These are phyloP conservation scores for Coregonus suidteri DNA, from an alignment of 2,797 vertebrate species.

Conservation along the genomic window DNA sequence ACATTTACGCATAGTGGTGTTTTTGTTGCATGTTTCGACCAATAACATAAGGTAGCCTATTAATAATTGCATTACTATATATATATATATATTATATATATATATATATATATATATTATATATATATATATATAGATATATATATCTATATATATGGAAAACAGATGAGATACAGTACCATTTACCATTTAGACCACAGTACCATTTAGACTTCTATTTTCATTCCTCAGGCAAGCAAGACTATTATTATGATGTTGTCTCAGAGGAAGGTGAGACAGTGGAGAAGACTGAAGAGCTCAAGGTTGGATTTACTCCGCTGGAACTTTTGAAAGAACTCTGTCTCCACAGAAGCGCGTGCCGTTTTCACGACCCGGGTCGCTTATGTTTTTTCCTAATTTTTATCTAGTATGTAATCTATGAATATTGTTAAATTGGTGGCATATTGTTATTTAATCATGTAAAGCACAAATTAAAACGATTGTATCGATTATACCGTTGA, in stretches of 20 bases:
- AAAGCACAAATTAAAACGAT: conserved; percentile 21
- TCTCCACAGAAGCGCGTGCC: neutral
- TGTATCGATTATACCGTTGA: neutral
- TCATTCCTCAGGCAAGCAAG: conserved; percentile 55
- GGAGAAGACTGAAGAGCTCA: conserved; percentile 37
- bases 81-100: neutral
- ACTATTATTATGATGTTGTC: conserved; percentile 40
- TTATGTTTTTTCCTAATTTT: neutral
- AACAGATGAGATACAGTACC: neutral
- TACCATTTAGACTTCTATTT: conserved; percentile 4
- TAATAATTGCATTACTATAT: neutral
- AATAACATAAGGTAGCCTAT: neutral
- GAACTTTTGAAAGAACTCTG: conserved; percentile 11
- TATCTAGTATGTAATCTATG: neutral
- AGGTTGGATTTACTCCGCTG: conserved; percentile 6
- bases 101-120: neutral
- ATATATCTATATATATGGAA: neutral
- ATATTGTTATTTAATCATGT: conserved; percentile 6
- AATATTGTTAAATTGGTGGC: neutral
- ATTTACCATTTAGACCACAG: neutral
- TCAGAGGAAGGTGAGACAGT: conserved; percentile 51
- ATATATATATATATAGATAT: neutral
- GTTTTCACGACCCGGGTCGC: neutral
- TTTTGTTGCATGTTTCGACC: neutral
- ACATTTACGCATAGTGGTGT: neutral